Percentiles rank a stretch among this genome's conserved stretches.
Evolutionary conservation across 2,113 vertebrate species (phyloP).

Genomic region (Notechis scutatus): DNA sequence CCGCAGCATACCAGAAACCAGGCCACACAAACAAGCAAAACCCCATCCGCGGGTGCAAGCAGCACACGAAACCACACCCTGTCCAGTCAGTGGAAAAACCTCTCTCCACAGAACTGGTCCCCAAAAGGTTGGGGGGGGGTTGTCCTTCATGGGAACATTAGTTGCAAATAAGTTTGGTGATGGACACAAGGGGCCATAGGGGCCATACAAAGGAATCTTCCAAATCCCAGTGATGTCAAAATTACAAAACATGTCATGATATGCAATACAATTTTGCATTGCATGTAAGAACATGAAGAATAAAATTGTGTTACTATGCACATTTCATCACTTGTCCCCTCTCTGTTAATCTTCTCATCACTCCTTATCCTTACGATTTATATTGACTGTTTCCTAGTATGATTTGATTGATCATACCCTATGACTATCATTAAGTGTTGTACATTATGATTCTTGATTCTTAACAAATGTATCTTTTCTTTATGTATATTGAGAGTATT

Average conservation of each 20-base stretch:
- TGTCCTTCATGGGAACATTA: not conserved
- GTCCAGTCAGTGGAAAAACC: not conserved
- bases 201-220: not conserved
- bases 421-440: too few relatives aligned
- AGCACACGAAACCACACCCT: not conserved
- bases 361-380: too few relatives aligned
- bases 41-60: not conserved
- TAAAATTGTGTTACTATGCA: not conserved
- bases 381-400: too few relatives aligned
- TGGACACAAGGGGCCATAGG: not conserved
- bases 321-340: not conserved
- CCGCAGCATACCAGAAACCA: not conserved
- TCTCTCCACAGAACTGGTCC: not conserved
- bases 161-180: not conserved
- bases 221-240: too few relatives aligned
- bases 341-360: too few relatives aligned
- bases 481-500: too few relatives aligned
- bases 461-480: too few relatives aligned
- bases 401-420: too few relatives aligned
- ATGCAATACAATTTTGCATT: not conserved
- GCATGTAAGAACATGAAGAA: not conserved
- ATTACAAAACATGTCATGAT: not conserved
- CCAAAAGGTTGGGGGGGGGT: not conserved
- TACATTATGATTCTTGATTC: too few relatives aligned
- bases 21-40: not conserved